A percentile compares a stretch with the other conserved stretches of the same genome.
Conservation (phyloP, 2,113 vertebrate species). For the Chascanopsetta lugubris region DNA sequence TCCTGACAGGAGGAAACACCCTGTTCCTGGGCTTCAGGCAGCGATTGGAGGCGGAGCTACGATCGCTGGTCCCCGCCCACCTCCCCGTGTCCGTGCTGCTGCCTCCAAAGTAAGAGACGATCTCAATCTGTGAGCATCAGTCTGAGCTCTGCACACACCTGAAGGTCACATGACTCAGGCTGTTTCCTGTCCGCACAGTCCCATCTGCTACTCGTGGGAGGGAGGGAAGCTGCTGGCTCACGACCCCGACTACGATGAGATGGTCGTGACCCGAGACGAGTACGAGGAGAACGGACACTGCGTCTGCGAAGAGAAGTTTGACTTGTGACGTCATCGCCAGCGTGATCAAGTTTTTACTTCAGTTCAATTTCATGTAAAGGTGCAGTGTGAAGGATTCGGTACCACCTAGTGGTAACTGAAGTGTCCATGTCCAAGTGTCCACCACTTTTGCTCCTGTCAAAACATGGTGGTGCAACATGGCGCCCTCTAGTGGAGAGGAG, state of each 20-base stretch:
- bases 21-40: constrained; percentile 94
- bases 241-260: constrained; percentile 94
- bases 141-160: neutral
- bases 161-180: neutral
- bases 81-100: constrained; percentile 89
- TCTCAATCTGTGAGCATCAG: neutral
- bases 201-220: constrained; percentile 94
- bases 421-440: too few species aligned
- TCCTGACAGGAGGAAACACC: constrained; percentile 93
- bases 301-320: constrained; percentile 97
- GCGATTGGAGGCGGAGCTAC: constrained; percentile 91
- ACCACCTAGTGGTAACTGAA: too few species aligned
- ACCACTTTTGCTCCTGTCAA: too few species aligned
- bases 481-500: too few species aligned
- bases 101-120: constrained; percentile 88
- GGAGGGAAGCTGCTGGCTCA: constrained; percentile 95
- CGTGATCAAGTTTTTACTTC: too few species aligned
- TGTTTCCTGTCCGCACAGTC: constrained; percentile 78
- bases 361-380: too few species aligned
- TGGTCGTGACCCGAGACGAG: constrained; percentile 96
- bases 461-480: too few species aligned
- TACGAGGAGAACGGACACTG: constrained; percentile 97
- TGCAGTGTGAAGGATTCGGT: too few species aligned
- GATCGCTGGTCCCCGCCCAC: constrained; percentile 91
- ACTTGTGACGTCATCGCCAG: constrained; percentile 87